Evolutionary conservation across 2,888 invertebrate species (phyloP).

Genomic region (Drosophila anomelani): DNA sequence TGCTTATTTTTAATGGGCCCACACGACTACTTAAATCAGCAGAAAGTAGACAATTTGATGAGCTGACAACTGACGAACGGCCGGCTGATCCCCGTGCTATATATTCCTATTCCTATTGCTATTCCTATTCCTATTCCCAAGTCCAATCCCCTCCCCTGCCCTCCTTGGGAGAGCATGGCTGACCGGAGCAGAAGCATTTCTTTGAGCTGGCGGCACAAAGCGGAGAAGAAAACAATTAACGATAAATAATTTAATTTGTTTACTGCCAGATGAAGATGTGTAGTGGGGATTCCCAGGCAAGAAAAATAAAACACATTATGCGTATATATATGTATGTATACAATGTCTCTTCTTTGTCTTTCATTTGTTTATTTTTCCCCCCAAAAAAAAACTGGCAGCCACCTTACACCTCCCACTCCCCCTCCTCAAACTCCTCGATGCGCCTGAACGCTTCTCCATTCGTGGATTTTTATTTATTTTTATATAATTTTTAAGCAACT

Average conservation of each 20-base stretch:
- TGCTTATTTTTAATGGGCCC: slow-evolving; percentile 27
- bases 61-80: slow-evolving; percentile 37
- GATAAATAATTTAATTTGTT: slow-evolving; percentile 71
- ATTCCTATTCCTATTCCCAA: background rate
- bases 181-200: slow-evolving; percentile 19
- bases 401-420: slow-evolving; percentile 15
- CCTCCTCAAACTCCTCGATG: slow-evolving; percentile 49
- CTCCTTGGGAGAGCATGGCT: slow-evolving; percentile 2
- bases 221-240: slow-evolving; percentile 62
- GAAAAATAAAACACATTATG: slow-evolving; percentile 15
- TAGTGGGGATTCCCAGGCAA: slow-evolving; percentile 6
- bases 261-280: slow-evolving; percentile 48
- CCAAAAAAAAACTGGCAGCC: background rate
- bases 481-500: slow-evolving; percentile 76
- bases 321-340: background rate
- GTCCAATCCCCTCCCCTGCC: background rate
- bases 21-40: slow-evolving; percentile 68
- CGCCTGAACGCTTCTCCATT: slow-evolving; percentile 68
- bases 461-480: slow-evolving; percentile 72
- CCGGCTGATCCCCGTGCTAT: slow-evolving; percentile 13
- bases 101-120: background rate
- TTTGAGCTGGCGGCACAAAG: slow-evolving; percentile 11
- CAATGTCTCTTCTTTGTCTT: slow-evolving; percentile 30
- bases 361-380: slow-evolving; percentile 8
- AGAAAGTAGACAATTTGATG: slow-evolving; percentile 70